Conservation (phyloP, 2,113 vertebrate species). For the Cichladusa arquata region DNA sequence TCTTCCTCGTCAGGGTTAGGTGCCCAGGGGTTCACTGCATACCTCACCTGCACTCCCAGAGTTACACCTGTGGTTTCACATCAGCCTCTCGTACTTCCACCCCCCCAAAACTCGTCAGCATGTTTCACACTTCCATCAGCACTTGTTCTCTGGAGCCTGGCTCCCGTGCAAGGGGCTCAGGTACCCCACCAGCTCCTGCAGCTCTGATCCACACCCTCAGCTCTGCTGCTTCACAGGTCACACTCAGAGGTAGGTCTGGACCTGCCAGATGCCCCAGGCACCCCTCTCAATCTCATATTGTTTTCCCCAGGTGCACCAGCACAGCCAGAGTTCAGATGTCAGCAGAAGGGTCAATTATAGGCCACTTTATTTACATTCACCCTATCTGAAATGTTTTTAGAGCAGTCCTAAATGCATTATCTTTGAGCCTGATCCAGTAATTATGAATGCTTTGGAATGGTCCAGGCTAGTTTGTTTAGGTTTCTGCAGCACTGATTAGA, state of each 20-base stretch:
- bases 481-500: constrained; percentile 26
- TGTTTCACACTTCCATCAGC: background rate
- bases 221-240: background rate
- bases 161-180: accelerated
- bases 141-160: background rate
- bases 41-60: background rate
- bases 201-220: background rate
- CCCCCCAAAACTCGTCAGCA: background rate
- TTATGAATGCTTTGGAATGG: constrained; percentile 9
- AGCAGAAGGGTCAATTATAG: constrained; percentile 27
- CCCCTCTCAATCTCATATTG: background rate
- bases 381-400: constrained; percentile 18
- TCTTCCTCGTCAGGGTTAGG: background rate
- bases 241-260: background rate
- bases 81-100: background rate
- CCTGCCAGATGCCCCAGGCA: background rate
- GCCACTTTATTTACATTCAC: constrained; percentile 30
- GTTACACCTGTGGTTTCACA: background rate
- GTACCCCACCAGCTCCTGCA: accelerated
- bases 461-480: constrained; percentile 23
- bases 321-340: background rate
- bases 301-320: constrained; percentile 1
- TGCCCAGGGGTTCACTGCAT: background rate
- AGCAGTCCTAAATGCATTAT: constrained; percentile 15
- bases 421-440: constrained; percentile 2